Evolutionary conservation across 2,888 invertebrate genomes (phyloP), one percentile per base, ranked within the genome.

Genomic region (Nipponacmea schrenckii): DNA sequence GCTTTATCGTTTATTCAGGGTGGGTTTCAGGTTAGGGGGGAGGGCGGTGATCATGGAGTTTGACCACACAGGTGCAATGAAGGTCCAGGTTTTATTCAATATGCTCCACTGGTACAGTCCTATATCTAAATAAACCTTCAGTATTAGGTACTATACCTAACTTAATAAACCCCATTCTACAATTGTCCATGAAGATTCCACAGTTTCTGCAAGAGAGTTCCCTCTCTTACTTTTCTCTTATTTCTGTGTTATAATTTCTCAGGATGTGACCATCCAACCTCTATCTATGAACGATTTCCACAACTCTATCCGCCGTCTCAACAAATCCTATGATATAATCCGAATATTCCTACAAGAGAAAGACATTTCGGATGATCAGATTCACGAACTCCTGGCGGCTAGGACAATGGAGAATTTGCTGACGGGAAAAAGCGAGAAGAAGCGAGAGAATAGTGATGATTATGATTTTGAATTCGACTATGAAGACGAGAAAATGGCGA

Each of bases 341-440:
- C 71, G 77, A 73, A 75, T 78, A 74, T 79, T 79, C 64, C 31
- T 73, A n/a, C 71, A 74, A 24, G 70, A 71, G 31, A 74, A 76
- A 72, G 67, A 70, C 45, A 48, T 73, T 50, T 64, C 73, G 4
- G 63, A 73, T 46, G 62, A 67, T 12, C 64, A 67, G 66, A 73
- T 73, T 45, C 70, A 73, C 15, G 73, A 73, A 26, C 50, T 70
- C 14, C 45, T 70, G 66, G 65, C 65, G 45, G 70, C 70, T 4
- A n/a, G 66, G 45, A 70, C 70, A 2, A 70, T 70, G 56, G 50
- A 70, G 62, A 65, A 50, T n/a, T 26, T 70, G 26, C 45, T 66
- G 15, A 24, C 66, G 24, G 66, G 66, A 26, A 66, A 45, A 20
- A 15, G 46, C 17, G 45, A 66, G 66, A 66, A 44, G n/a, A 66